phyloP scores from a whole-genome alignment of 2,888 invertebrate species.

The Isotomurus palustris region DNA sequence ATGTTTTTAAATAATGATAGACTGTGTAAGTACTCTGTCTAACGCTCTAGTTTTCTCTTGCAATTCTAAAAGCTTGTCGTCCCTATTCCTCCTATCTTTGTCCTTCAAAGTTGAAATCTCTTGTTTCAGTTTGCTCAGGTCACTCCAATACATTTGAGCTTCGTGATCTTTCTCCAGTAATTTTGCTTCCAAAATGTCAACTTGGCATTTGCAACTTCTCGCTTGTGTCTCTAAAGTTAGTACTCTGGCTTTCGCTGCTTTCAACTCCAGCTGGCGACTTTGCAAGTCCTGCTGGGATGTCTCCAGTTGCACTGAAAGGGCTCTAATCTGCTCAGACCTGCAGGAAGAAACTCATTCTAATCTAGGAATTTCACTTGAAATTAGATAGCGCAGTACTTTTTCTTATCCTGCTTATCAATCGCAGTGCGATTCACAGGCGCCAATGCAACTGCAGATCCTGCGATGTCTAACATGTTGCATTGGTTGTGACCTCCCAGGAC shows the following conservation, averaged over 20 bases:
- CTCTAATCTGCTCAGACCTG: conserved; percentile 57
- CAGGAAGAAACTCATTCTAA: background rate
- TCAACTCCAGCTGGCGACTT: conserved; percentile 50
- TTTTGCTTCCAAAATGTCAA: conserved; percentile 60
- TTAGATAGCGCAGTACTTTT: conserved; percentile 14
- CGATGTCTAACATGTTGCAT: background rate
- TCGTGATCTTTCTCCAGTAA: conserved; percentile 59
- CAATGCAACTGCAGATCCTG: background rate
- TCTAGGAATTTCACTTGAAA: background rate
- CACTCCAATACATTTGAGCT: conserved; percentile 8
- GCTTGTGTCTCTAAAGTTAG: conserved; percentile 65
- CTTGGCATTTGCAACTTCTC: conserved; percentile 57
- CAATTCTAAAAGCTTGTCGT: conserved; percentile 30
- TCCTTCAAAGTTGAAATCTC: conserved; percentile 30
- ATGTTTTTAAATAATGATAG: background rate
- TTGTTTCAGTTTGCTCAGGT: conserved; percentile 21
- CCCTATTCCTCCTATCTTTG: conserved; percentile 29
- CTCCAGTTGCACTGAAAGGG: conserved; percentile 59
- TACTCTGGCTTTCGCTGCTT: conserved; percentile 58
- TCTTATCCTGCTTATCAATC: conserved; percentile 21
- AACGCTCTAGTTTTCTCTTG: conserved; percentile 27
- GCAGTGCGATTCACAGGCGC: conserved; percentile 11
- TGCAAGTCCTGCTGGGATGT: conserved; percentile 57
- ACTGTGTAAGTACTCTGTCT: conserved; percentile 14
- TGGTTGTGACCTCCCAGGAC: too few relatives aligned